A percentile compares a stretch with the other conserved stretches of the same genome.
Conservation (phyloP, 2,888 invertebrate genomes). For the Heliconius sara region DNA sequence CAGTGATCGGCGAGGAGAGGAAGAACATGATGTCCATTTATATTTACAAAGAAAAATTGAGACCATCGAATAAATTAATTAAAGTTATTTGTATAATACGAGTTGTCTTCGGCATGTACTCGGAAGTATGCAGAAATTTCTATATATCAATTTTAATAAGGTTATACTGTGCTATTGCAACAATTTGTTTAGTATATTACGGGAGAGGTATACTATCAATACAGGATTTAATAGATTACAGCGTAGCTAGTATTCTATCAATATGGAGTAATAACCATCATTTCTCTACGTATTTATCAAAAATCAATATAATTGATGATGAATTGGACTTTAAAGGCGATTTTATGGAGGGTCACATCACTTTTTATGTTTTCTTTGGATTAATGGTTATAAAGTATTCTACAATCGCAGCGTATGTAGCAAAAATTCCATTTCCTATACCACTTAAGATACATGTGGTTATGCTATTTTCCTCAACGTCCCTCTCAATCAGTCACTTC, state of each 20-base stretch:
- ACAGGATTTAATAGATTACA: neutral
- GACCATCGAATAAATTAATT: slow-evolving; percentile 1
- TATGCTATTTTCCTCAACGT: neutral
- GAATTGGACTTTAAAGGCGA: neutral
- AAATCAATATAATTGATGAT: neutral
- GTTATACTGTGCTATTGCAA: neutral
- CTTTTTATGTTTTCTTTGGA: neutral
- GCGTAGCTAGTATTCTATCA: neutral
- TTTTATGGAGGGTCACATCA: neutral
- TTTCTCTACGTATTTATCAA: neutral
- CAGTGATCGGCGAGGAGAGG: neutral
- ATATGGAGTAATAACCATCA: neutral
- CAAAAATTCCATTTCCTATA: neutral
- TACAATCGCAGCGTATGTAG: neutral
- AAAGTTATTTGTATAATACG: neutral
- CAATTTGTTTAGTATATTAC: neutral
- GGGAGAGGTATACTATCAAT: neutral
- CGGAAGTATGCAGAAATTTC: neutral
- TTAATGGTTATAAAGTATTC: slow-evolving; percentile 7
- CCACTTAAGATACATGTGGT: neutral
- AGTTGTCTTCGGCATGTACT: neutral
- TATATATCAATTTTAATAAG: neutral
- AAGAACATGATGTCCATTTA: neutral
- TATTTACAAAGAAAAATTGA: slow-evolving; percentile 3
- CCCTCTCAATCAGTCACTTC: neutral